Evolutionary conservation across 2,113 vertebrate species (phyloP).

Genomic region (Urocitellus parryii): DNA sequence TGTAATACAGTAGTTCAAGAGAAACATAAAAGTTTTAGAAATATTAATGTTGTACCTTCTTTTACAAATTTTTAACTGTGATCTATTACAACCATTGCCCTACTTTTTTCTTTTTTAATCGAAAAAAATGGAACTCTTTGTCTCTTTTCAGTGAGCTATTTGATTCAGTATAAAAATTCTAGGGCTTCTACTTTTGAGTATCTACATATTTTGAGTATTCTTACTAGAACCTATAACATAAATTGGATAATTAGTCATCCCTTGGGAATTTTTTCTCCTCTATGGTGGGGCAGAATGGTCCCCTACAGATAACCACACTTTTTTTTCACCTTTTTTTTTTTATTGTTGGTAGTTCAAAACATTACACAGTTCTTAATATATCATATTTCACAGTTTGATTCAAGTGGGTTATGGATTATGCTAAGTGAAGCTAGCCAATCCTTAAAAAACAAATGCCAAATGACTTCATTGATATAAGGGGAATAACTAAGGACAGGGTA

Average conservation of each 20-base stretch:
- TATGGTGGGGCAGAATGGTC: not conserved
- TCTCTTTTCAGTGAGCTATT: not conserved
- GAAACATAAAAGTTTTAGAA: conserved; percentile 26
- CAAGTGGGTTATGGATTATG: too few species aligned
- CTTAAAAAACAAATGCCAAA: too few species aligned
- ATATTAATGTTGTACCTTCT: not conserved
- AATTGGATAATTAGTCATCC: not conserved
- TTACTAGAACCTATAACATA: not conserved
- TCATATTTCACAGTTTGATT: too few species aligned
- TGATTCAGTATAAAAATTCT: conserved; percentile 46
- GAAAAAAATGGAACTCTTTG: conserved; percentile 22
- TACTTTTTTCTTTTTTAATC: conserved; percentile 39
- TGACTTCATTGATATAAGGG: too few species aligned
- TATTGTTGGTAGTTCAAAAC: too few species aligned
- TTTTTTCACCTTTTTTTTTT: too few species aligned
- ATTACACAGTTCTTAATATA: too few species aligned
- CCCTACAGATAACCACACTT: not conserved
- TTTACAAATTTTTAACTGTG: not conserved
- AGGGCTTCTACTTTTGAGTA: not conserved
- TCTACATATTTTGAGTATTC: conserved; percentile 30
- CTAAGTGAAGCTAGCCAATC: too few species aligned
- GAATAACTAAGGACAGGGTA: too few species aligned
- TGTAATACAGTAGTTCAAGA: not conserved
- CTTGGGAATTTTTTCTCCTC: not conserved
- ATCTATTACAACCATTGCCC: not conserved